Evolutionary conservation across 64 coral and sea anemone species (phyloP).

Genomic region (Pocillopora verrucosa): DNA sequence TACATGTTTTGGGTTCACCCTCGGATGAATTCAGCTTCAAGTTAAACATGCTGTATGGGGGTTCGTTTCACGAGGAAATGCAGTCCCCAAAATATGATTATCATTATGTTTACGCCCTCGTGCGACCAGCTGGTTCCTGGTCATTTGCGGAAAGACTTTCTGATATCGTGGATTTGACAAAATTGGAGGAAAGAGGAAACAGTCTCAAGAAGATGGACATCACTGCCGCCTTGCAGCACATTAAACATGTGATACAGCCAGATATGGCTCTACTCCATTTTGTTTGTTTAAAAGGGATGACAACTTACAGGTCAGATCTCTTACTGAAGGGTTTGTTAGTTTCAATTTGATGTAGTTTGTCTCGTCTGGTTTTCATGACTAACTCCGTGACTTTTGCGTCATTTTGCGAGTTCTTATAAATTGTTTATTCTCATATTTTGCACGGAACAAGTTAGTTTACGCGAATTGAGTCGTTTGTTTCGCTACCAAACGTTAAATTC

Average conservation of each 20-base stretch:
- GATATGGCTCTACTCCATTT: conserved; percentile 37
- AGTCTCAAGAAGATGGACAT: neutral
- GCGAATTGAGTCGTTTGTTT: too few relatives aligned
- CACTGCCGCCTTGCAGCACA: conserved; percentile 24
- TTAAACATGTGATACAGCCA: neutral
- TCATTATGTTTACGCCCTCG: neutral
- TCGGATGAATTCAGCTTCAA: conserved; percentile 3
- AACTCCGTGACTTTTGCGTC: too few relatives aligned
- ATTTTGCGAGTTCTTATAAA: too few relatives aligned
- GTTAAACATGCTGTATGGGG: neutral
- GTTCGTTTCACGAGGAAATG: neutral
- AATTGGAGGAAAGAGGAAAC: neutral
- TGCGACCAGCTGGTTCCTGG: conserved; percentile 2
- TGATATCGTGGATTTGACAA: neutral
- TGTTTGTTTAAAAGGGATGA: conserved; percentile 16
- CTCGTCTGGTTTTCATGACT: too few relatives aligned
- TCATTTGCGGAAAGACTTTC: conserved; percentile 17
- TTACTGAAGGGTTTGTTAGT: too few relatives aligned
- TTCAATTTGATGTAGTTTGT: too few relatives aligned
- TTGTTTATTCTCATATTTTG: too few relatives aligned
- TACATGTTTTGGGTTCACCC: conserved; percentile 12
- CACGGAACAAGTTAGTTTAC: too few relatives aligned
- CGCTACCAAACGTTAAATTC: too few relatives aligned
- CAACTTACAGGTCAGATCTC: conserved; percentile 28
- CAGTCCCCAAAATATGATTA: neutral